Base-by-base conservation (phyloP, 1,140 invertebrate genomes). In the Steinernema feltiae region DNA sequence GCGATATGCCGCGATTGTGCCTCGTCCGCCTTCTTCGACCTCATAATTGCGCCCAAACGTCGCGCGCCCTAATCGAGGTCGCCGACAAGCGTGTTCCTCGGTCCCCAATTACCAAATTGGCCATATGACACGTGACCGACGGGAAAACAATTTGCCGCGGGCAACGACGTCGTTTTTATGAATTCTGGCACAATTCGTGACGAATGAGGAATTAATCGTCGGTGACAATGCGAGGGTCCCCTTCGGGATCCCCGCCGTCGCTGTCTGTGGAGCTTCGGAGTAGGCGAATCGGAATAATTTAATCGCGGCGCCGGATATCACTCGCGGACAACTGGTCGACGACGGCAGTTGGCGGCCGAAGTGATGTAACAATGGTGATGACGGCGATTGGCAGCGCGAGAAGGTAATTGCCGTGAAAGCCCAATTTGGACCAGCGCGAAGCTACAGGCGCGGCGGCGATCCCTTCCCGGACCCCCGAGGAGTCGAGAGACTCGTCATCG, bases 21-120 rank as follows among this genome's bases (percentile, higher is more conserved):
- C 41, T 46, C 41, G 41, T n/a, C n/a, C 7, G n/a, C 41, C 41
- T 46, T 46, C 12, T 63, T 63, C 15, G 53, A 27, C 12, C 53
- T 21, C 15, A 21, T 63, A 63, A 63, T 63, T 63, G 53, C 15
- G 53, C 3, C 53, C 53, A 63, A 63, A 63, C 53, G 24, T 63
- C 53, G 53, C 53, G 53, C 53, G 53, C 12, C n/a, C 53, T 63
- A 63, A 63, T 63, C 53, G 53, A n/a, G 15, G 53, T 41, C 35
- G 35, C 35, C 35, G 35, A 41, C 53, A 27, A 63, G 53, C 15
- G 35, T 41, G 7, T 41, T 63, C 12, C 12, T 27, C 53, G 24
- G 53, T 3, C 24, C 53, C 53, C 53, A 63, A 63, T 63, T 63
- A 63, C 53, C 53, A 63, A 63, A 63, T 63, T 63, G 53, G 53